Base-by-base conservation (phyloP, 2,888 invertebrate species). In the Exephanes ischioxanthus region DNA sequence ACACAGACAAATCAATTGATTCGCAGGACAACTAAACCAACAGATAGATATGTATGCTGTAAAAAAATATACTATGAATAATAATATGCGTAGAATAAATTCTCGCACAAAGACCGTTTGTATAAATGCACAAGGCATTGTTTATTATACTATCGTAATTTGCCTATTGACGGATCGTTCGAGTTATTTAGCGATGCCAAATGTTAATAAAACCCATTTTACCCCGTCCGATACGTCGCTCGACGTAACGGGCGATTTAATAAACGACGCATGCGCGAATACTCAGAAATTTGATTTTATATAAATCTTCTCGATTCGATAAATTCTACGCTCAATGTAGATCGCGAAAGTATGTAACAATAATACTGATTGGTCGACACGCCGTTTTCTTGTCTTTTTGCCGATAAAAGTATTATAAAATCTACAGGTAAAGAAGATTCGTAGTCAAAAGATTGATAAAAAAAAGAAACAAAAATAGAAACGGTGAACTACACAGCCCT, bases 291-390 rank as follows among this genome's bases (percentile, higher is more conserved):
- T 37, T 19, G 14, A 37, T 67, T n/a, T 41, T 11, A 55, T 53
- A 67, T 53, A 73, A 3, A 53, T 53, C n/a, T 14, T 22, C 26
- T 58, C 26, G 58, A 67, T 51, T 11, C n/a, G 26, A 66, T n/a
- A 53, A 66, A 55, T 33, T 33, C 63, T 61, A 61, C 37, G 45
- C 48, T 61, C 19, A 55, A 19, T 6, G 16, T 30, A 55, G 22
- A 75, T 22, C 26, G 58, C 41, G 33, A 33, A 55, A 76, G 58
- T 61, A 66, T 81, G 55, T 33, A 63, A 71, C 61, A 80, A 80
- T 85, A 85, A 85, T 85, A 85, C 85, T 85, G 85, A 85, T 76
- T 53, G 72, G 48, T 83, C 79, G 79, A 75, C 70, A 75, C 78
- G 70, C 63, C 41, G 51, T 58, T 76, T 66, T 41, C 41, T 77